phyloP scores from a whole-genome alignment of 2,888 invertebrate species.

The Pammene fasciana region DNA sequence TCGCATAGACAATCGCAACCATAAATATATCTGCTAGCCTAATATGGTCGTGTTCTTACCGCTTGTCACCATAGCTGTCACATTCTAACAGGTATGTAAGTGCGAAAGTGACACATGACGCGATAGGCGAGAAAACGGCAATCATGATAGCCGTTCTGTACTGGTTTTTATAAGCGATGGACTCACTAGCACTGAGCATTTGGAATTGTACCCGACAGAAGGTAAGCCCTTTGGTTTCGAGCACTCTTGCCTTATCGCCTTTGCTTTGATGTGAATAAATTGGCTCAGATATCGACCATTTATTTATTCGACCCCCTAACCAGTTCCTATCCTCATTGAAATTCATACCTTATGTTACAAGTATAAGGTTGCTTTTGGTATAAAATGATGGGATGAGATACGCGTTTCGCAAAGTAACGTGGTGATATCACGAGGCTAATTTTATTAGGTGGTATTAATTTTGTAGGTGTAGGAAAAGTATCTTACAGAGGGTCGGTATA shows the following conservation, averaged over 20 bases:
- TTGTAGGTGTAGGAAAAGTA: constrained; percentile 11
- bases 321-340: neutral
- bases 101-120: no score
- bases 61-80: no score
- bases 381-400: neutral
- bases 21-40: no score
- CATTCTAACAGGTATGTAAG: no score
- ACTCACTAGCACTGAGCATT: neutral
- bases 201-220: neutral
- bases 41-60: no score
- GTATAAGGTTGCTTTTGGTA: neutral
- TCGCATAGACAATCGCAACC: no score
- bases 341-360: neutral
- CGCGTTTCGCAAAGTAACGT: neutral
- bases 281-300: constrained; percentile 25
- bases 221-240: constrained; percentile 20
- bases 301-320: constrained; percentile 23
- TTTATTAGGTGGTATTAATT: constrained; percentile 29
- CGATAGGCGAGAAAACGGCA: no score
- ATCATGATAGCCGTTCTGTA: neutral
- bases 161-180: neutral
- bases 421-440: constrained; percentile 15
- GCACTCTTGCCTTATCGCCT: constrained; percentile 29
- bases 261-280: constrained; percentile 33
- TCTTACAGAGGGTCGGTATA: constrained; percentile 3